Evolutionary conservation across 2,797 vertebrate genomes (phyloP).

Genomic region (Enteromius anoplus): DNA sequence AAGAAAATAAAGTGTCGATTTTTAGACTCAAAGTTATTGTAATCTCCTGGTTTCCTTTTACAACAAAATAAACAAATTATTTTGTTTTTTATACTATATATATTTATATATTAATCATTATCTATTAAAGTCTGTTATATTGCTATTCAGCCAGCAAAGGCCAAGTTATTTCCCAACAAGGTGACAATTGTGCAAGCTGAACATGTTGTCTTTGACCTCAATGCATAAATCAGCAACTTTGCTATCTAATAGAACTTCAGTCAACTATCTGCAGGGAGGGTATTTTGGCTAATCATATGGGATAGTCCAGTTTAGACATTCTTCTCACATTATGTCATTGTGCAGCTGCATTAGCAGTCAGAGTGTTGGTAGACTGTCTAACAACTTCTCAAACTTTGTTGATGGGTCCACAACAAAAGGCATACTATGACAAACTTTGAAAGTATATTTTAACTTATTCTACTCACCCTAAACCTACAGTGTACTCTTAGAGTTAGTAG

Average conservation of each 20-base stretch:
- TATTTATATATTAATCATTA: neutral
- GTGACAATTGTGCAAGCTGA: neutral
- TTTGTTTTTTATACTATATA: no score
- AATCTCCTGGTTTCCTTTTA: neutral
- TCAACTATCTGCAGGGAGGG: neutral
- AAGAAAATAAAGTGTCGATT: neutral
- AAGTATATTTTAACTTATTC: no score
- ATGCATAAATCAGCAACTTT: neutral
- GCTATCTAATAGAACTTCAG: neutral
- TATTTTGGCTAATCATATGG: neutral
- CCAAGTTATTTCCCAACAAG: neutral
- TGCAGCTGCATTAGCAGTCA: no score
- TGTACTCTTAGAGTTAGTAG: no score
- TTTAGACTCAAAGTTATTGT: neutral
- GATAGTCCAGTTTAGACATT: no score
- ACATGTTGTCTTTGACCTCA: neutral
- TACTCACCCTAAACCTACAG: no score
- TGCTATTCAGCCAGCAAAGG: neutral
- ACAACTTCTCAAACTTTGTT: no score
- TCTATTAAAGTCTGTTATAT: neutral
- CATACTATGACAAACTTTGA: no score
- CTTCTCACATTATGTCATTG: no score
- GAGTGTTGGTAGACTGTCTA: no score
- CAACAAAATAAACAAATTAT: neutral
- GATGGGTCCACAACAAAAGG: no score